Base-by-base conservation (phyloP, 2,113 vertebrate genomes). In the Thalassoma bifasciatum region DNA sequence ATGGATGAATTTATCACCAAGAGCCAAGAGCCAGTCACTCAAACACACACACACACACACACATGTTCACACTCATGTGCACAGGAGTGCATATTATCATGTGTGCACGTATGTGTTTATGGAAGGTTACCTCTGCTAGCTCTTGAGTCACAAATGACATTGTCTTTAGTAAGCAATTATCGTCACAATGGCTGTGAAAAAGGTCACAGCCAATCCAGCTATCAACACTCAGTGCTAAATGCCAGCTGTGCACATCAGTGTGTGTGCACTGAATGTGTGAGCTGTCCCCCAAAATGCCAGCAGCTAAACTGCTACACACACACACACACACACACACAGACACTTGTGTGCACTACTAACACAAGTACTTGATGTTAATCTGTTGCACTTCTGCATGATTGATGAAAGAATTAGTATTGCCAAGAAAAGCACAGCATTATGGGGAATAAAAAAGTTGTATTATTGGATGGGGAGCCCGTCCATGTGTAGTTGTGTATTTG, bases 141-240 rank as follows among this genome's bases (percentile, higher is more conserved):
- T 79, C 85, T 85, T 34, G 71, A 90, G 82, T 83, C 81, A 72
- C 76, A 51, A 82, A 64, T 68, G 80, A 84, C 80, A 72, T 68
- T 79, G 84, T 91, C 85, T 91, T 92, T 92, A 89, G 88, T 65
- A 44, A 82, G 79, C 85, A 82, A 90, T 93, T 93, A 91, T 71
- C 86, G 83, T 72, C 76, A 73, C 74, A 69, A 65, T 22, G 77
- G 79, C 74, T 60, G 72, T 71, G 84, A 72, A 82, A 90, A 93
- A 93, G 90, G 93, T 92, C 91, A 92, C 52, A 72, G 73, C 77
- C 81, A 53, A n/a, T 86, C 84, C 49, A 44, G 66, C 78, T 80
- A 83, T 89, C 87, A 83, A 84, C 82, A 66, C 71, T 71, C 49
- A 1, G 9, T 37, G 56, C 61, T 81, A 90, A 92, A 90, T 90